These are phyloP conservation scores for Camelus bactrianus DNA, from an alignment of 2,113 vertebrate genomes.

Conservation along the genomic window DNA sequence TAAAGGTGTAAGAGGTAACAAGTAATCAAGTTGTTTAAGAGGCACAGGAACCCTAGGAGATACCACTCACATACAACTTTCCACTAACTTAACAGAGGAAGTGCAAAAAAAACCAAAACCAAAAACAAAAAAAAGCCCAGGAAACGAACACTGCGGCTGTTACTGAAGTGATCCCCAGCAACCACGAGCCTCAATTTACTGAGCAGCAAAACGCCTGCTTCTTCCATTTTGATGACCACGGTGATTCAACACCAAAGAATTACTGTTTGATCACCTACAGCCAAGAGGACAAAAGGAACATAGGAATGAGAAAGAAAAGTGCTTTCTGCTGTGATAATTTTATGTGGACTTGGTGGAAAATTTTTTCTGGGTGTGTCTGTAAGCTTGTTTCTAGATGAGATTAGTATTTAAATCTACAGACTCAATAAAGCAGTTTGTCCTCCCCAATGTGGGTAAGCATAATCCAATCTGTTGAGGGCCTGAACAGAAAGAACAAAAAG, in stretches of 20 bases:
- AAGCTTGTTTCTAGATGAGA: background rate
- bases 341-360: background rate
- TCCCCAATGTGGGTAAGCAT: background rate
- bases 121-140: background rate
- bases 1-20: constrained; percentile 42
- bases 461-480: background rate
- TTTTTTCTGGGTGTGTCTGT: background rate
- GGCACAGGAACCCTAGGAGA: background rate
- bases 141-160: background rate
- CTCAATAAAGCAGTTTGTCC: background rate
- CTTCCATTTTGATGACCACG: background rate
- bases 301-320: constrained; percentile 37
- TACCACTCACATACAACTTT: background rate
- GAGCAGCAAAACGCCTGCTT: background rate
- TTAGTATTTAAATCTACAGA: background rate
- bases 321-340: background rate
- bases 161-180: background rate
- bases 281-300: background rate
- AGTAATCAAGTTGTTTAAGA: background rate
- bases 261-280: constrained; percentile 62
- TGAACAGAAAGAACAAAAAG: background rate
- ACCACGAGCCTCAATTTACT: background rate
- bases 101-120: background rate
- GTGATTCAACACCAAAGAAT: constrained; percentile 1
- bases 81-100: background rate